Base-by-base conservation (phyloP, 23 tunicate genomes). In the Ascidia mentula region DNA sequence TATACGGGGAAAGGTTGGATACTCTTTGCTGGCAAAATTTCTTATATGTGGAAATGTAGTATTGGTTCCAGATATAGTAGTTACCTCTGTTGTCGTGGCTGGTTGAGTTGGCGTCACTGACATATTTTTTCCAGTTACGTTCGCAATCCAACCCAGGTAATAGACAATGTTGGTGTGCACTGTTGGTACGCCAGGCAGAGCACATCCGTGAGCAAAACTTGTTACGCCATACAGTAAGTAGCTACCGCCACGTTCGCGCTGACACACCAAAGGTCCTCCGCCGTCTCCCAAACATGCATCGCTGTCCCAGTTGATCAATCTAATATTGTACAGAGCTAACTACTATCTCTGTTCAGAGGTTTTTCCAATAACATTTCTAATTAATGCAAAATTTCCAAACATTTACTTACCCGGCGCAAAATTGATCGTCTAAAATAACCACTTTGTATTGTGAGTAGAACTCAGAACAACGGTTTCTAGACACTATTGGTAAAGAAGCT, bases 261-360 rank as follows among this genome's bases (percentile, higher is more conserved):
- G 22, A 53, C 65, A 53, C 24, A 53, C 65, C 65, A 53, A 53
- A 6, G 65, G 65, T 20, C 65, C 65, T 20, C 65, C 65, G 65
- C 65, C 13, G 65, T 53, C 13, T 26, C 65, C 65, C 24, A 53
- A 53, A 53, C 65, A 53, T 53, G 65, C 65, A 26, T 28, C 65
- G 22, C 65, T 28, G 12, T 20, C 65, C 65, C 65, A 53, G 65
- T 53, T 53, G 4, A 53, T 28, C 28, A 53, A 28, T 28, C 65
- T 53, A 9, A 53, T 53, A n/a, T n/a, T n/a, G n/a, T n/a, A n/a
- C n/a, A n/a, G n/a, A n/a, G n/a, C n/a, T n/a, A n/a, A n/a, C n/a
- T n/a, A n/a, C n/a, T n/a, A n/a, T n/a, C n/a, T n/a, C n/a, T n/a
- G n/a, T 53, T 1, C 7, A 9, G 1, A 20, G 7, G 65, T 5